Evolutionary conservation across 2,797 vertebrate species (phyloP).

Genomic region (Propithecus perrieri): DNA sequence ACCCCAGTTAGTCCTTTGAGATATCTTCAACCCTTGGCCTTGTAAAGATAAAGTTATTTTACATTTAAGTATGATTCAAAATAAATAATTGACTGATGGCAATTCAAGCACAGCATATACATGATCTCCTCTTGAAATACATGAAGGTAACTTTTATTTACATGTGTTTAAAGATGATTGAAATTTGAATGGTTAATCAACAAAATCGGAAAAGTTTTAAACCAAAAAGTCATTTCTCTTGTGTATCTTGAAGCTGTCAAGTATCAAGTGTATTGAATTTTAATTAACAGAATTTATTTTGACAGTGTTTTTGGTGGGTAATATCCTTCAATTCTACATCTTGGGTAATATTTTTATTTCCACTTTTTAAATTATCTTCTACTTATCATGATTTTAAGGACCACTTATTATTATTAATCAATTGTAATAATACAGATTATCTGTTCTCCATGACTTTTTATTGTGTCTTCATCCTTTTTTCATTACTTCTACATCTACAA

Average conservation of each 20-base stretch:
- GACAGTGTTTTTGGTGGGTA: not conserved
- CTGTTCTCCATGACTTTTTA: not conserved
- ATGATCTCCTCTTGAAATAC: not conserved
- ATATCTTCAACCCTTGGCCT: no score
- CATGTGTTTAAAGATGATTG: not conserved
- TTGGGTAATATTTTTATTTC: not conserved
- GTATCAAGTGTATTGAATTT: not conserved
- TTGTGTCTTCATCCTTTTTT: not conserved
- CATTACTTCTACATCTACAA: not conserved
- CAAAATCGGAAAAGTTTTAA: fast-evolving
- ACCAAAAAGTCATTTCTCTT: no score
- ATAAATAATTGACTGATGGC: no score
- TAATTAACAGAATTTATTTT: not conserved
- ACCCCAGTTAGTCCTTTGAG: no score
- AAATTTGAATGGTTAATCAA: not conserved
- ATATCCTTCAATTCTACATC: no score
- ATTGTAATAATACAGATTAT: fast-evolving
- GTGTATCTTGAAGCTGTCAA: no score
- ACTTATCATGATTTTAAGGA: no score
- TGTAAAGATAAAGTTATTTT: not conserved
- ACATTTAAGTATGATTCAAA: not conserved
- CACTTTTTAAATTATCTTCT: not conserved
- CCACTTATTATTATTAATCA: not conserved
- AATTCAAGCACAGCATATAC: no score
- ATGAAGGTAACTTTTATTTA: not conserved